A percentile compares a stretch with the other conserved stretches of the same genome.
Evolutionary conservation across 1,140 invertebrate species (phyloP).

Genomic region (Galendromus occidentalis): DNA sequence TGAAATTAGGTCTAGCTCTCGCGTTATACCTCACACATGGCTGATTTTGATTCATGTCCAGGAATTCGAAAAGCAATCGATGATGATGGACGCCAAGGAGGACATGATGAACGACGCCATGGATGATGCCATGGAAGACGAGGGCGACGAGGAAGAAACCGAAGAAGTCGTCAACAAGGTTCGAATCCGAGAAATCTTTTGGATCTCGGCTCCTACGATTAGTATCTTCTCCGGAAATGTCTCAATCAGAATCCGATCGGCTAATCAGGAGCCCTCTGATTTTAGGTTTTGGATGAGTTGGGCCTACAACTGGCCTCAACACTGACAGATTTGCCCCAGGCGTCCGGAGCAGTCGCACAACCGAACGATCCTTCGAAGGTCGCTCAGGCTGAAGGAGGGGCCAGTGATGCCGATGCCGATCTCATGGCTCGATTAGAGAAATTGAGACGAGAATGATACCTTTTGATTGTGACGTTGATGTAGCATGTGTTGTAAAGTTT

Average conservation of each 20-base stretch:
- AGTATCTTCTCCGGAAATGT: conserved; percentile 25
- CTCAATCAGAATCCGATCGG: neutral
- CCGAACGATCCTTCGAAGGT: conserved; percentile 20
- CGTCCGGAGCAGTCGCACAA: conserved; percentile 35
- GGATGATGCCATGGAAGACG: conserved; percentile 96
- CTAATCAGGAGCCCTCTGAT: conserved; percentile 17
- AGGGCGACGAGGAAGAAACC: conserved; percentile 90
- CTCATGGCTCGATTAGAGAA: conserved; percentile 83
- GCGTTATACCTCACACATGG: too few relatives aligned
- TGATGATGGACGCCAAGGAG: conserved; percentile 99
- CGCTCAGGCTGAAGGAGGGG: conserved; percentile 34
- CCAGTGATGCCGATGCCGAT: conserved; percentile 71
- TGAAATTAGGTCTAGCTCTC: too few relatives aligned
- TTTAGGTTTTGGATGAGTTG: conserved; percentile 87
- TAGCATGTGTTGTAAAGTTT: too few relatives aligned
- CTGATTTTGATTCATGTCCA: conserved; percentile 11
- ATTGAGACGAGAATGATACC: conserved; percentile 55
- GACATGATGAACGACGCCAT: conserved; percentile 99
- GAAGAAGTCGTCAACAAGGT: conserved; percentile 23
- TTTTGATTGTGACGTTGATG: too few relatives aligned
- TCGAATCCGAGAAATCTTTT: neutral
- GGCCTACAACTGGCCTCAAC: conserved; percentile 80
- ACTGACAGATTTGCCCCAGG: conserved; percentile 61
- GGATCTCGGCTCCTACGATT: conserved; percentile 21
- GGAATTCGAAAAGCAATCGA: conserved; percentile 97